Base-by-base conservation (phyloP, 2,113 vertebrate species). In the Zeus faber region DNA sequence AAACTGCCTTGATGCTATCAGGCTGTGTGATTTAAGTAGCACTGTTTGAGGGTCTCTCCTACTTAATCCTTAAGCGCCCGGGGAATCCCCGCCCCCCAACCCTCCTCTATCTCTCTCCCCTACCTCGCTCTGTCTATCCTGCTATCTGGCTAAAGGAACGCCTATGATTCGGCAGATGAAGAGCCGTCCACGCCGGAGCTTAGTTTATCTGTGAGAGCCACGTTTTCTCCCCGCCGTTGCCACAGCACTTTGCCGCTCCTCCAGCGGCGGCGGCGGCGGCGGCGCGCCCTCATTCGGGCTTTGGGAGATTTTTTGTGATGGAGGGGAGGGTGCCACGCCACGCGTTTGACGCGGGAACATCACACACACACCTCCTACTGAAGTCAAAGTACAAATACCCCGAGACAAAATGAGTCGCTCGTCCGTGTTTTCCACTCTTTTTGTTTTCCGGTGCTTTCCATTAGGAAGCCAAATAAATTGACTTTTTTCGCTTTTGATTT, bases 161-260 rank as follows among this genome's bases (percentile, higher is more conserved):
- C 80, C 81, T 81, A 81, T 85, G 77, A 79, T 77, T 77, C 23
- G 31, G 45, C 48, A 74, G 85, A 85, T 87, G 83, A 85, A 84
- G 58, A 77, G 70, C 59, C 44, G 35, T 79, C 77, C 77, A 73
- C n/a, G 45, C 54, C 25, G 56, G 49, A 54, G 76, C 67, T 71
- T 37, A 61, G 72, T 82, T 83, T 85, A 85, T 87, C 80, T 85
- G 67, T 52, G 63, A 79, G 78, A 78, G 81, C 74, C 80, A 77
- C 79, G 81, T 82, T 87, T 80, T 65, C 79, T 78, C 63, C 77
- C 55, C 14, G 14, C 9, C 21, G 16, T 10, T 5, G 58, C 44
- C 69, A 83, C 79, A 77, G 41, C 44, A 25, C 53, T 43, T 35
- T 13, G 16, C 50, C 26, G 54, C 72, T 26, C 18, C 69, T 63